Base-by-base conservation (phyloP, 1,140 invertebrate species). In the Maconellicoccus hirsutus region DNA sequence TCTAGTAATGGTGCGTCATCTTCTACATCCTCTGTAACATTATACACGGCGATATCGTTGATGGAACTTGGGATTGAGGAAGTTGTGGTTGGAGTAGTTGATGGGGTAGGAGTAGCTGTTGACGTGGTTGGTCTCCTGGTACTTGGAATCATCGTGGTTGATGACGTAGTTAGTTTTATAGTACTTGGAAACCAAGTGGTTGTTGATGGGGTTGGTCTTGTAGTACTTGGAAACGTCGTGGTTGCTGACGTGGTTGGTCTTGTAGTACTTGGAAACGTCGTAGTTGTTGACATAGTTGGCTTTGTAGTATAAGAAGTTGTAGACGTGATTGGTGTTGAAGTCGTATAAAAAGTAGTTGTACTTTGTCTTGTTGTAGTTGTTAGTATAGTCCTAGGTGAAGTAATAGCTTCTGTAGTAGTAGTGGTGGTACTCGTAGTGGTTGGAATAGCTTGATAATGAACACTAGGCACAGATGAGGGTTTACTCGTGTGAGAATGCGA, bases 11-110 rank as follows among this genome's bases (percentile, higher is more conserved):
- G 4, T 23, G n/a, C 19, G 8, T 66, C 25, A 23, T 66, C 22
- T 6, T 66, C 61, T 4, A 66, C 61, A 66, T 66, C 61, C 25
- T 66, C 61, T 14, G 61, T 52, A 16, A 52, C 42, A 52, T 52
- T 52, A 52, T 52, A 52, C 10, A 52, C n/a, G n/a, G 42, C n/a
- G 16, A 52, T 52, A 52, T 52, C 42, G n/a, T 52, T 52, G 2
- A 52, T 8, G 4, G 42, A 52, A 19, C n/a, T 52, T 52, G 42
- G n/a, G 10, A 16, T 52, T 2, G 42, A 8, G 10, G 42, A 3
- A 16, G 42, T 19, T 2, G n/a, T 52, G n/a, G 42, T 52, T 19
- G 42, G 6, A 19, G 42, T 16, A 8, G 42, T 52, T 16, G 42
- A 16, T 8, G 42, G 42, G 6, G 42, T 52, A 8, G 42, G 6